Base-by-base conservation (phyloP, 1,140 invertebrate genomes). In the Aphis craccivora region DNA sequence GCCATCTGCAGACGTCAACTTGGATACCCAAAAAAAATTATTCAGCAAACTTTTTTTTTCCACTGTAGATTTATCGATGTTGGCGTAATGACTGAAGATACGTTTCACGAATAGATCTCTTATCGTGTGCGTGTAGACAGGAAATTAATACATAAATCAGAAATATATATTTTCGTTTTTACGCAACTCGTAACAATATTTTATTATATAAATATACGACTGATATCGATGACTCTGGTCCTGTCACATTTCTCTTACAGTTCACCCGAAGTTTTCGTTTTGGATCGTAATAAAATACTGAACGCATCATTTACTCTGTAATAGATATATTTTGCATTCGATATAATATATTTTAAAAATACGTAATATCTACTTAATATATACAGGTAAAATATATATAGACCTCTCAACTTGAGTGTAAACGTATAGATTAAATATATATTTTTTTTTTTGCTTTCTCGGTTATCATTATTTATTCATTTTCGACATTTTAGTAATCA, bases 111-210 rank as follows among this genome's bases (percentile, higher is more conserved):
- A 55, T 45, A 53, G 18, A 55, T 40, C 35, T 51, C 87, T 20
- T 48, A 88, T 88, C 86, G 45, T 40, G 2, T 7, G 5, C 84
- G 11, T 48, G 20, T 23, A 37, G 48, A 40, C 88, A 89, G 88
- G 88, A 89, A 89, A 89, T 89, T 89, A 89, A 89, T 5, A 4
- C 51, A 37, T 89, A 89, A 89, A 89, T 89, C 88, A 89, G 30
- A 51, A 48, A 48, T 48, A 48, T 48, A 14, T 23, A 30, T 86
- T 86, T 45, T 86, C n/a, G 37, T 83, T 83, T 83, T 37, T 37
- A 83, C 35, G 60, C 60, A 11, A 67, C 30, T n/a, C 30, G 30
- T 30, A 67, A 60, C 30, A 60, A 76, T 76, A 76, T 76, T 76
- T n/a, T n/a, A 22, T 35, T n/a, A 76, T 35, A 76, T 76, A 30